Evolutionary conservation across 2,888 invertebrate species (phyloP).

Genomic region (Epinotia bilunana): DNA sequence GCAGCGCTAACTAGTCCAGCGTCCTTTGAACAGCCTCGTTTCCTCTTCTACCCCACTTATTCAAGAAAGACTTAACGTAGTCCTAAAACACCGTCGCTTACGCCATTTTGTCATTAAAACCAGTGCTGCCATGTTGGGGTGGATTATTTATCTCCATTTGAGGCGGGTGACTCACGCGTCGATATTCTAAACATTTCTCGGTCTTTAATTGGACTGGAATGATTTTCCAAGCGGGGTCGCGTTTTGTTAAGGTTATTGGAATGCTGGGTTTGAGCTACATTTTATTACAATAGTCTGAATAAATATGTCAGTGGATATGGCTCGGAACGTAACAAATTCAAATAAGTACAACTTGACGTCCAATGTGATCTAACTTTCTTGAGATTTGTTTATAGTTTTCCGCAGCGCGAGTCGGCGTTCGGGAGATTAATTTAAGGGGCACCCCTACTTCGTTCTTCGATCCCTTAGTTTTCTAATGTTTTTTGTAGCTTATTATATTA

Average conservation of each 20-base stretch:
- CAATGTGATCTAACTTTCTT: background rate
- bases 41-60: conserved; percentile 20
- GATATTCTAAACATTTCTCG: conserved; percentile 37
- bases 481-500: too few relatives aligned
- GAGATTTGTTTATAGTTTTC: too few relatives aligned
- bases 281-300: conserved; percentile 7
- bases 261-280: conserved; percentile 17
- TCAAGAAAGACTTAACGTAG: background rate
- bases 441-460: too few relatives aligned
- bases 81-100: background rate
- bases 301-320: conserved; percentile 5
- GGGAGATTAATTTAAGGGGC: too few relatives aligned
- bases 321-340: background rate
- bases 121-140: conserved; percentile 35
- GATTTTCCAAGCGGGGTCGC: conserved; percentile 31
- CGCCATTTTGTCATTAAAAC: background rate
- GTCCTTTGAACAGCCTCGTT: conserved; percentile 40
- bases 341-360: background rate
- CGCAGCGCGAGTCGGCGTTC: too few relatives aligned
- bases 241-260: conserved; percentile 22
- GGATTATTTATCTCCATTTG: conserved; percentile 37
- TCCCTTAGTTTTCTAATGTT: too few relatives aligned
- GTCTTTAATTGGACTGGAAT: conserved; percentile 26
- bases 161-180: conserved; percentile 33
- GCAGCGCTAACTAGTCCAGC: conserved; percentile 26